These are phyloP conservation scores for Pogonocichla stellata DNA, from an alignment of 2,113 vertebrate species.

Conservation along the genomic window DNA sequence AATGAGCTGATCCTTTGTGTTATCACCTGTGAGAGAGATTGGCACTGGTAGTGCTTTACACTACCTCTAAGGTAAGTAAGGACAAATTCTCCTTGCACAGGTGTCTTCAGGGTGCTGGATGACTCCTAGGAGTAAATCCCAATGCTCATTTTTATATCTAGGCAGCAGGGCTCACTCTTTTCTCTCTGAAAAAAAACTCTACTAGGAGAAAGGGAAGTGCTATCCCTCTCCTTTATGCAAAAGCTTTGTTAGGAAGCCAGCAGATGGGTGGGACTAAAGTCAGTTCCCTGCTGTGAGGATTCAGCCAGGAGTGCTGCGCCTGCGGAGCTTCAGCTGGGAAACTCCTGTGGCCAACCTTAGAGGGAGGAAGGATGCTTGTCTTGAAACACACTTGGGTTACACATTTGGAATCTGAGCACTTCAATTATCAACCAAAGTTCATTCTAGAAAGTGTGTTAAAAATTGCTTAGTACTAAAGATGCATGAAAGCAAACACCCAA, in stretches of 20 bases:
- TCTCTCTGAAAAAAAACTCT: not conserved
- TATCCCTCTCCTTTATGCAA: not conserved
- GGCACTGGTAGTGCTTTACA: not conserved
- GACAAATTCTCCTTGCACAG: not conserved
- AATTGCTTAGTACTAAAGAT: not conserved
- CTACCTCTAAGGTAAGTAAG: not conserved
- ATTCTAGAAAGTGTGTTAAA: not conserved
- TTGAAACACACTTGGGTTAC: too few species aligned
- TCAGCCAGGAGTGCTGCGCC: not conserved
- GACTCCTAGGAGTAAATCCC: not conserved
- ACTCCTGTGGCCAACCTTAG: rapidly evolving
- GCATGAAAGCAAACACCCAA: not conserved
- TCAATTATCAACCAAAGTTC: not conserved
- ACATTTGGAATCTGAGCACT: not conserved
- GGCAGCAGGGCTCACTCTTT: not conserved
- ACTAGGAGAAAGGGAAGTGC: not conserved
- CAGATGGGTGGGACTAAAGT: not conserved
- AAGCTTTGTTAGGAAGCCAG: not conserved
- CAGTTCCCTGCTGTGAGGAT: not conserved
- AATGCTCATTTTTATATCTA: not conserved
- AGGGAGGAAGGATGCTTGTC: not conserved
- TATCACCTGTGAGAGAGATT: not conserved
- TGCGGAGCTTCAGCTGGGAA: not conserved
- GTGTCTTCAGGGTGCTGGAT: not conserved
- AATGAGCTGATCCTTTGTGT: not conserved